Percentiles rank a stretch among this genome's conserved stretches.
Evolutionary conservation across 1,140 invertebrate species (phyloP).

Genomic region (Agrilus planipennis): DNA sequence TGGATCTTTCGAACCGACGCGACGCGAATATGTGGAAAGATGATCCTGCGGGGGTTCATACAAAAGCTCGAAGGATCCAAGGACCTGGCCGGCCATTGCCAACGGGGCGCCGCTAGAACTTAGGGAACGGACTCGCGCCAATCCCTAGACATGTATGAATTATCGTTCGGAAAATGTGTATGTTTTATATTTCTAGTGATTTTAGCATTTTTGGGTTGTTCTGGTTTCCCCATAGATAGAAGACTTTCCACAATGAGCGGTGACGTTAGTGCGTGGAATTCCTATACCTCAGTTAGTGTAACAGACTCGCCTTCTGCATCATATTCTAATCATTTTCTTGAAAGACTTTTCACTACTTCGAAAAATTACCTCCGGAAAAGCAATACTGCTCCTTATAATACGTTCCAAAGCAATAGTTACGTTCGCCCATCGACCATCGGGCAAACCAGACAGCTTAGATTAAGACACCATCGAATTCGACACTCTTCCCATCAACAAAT

Average conservation of each 20-base stretch:
- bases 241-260: conserved; percentile 22
- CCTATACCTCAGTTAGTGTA: conserved; percentile 18
- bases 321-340: conserved; percentile 9
- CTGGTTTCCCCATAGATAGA: conserved; percentile 33
- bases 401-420: conserved; percentile 2
- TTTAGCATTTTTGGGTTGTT: conserved; percentile 31
- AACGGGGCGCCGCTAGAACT: conserved; percentile 12
- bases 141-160: conserved; percentile 31
- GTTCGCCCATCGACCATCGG: not conserved
- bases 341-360: conserved; percentile 1
- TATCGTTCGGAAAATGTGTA: conserved; percentile 33
- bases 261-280: conserved; percentile 22
- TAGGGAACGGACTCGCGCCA: conserved; percentile 10
- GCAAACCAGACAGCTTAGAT: conserved; percentile 5
- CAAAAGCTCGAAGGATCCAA: conserved; percentile 11
- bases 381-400: not conserved
- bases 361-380: not conserved
- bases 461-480: not conserved
- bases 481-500: not conserved
- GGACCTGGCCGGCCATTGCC: conserved; percentile 21
- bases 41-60: conserved; percentile 16
- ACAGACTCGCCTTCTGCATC: too few relatives aligned
- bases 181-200: conserved; percentile 33
- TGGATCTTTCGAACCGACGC: conserved; percentile 4
- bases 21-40: conserved; percentile 17